A percentile compares a stretch with the other conserved stretches of the same genome.
Evolutionary conservation across 1,140 invertebrate genomes (phyloP).

Genomic region (Leucophenga varia): DNA sequence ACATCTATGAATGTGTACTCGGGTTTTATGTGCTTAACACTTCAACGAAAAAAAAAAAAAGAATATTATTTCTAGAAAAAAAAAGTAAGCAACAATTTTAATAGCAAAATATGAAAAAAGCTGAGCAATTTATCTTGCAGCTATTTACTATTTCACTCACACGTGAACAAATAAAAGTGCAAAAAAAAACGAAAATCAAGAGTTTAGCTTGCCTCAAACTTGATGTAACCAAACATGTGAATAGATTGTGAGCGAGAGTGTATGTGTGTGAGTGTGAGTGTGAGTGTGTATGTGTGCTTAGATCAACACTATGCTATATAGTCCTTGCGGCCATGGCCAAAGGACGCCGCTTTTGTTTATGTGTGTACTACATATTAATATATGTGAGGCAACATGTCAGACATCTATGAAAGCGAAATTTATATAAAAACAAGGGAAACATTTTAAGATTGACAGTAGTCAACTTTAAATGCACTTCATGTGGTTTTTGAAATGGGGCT

Average conservation of each 20-base stretch:
- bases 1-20: no score
- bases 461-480: no score
- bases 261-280: conserved; percentile 21
- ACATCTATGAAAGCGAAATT: conserved; percentile 7
- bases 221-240: no score
- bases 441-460: no score
- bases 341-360: no score
- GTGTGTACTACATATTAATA: no score
- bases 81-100: conserved; percentile 30
- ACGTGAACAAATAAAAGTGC: no score
- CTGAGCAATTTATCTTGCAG: conserved; percentile 54
- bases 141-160: conserved; percentile 46
- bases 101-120: conserved; percentile 18
- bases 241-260: conserved; percentile 32
- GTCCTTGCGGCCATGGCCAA: conserved; percentile 35
- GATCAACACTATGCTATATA: conserved; percentile 41
- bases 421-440: conserved; percentile 1
- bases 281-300: conserved; percentile 33
- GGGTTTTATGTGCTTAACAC: conserved; percentile 52
- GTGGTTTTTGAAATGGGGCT: no score
- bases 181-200: no score
- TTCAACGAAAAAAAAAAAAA: conserved; percentile 33
- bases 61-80: neutral
- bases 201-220: no score
- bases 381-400: conserved; percentile 44